Evolutionary conservation across 92 coral and sea anemone genomes (phyloP).

Genomic region (Paragorgia papillata): DNA sequence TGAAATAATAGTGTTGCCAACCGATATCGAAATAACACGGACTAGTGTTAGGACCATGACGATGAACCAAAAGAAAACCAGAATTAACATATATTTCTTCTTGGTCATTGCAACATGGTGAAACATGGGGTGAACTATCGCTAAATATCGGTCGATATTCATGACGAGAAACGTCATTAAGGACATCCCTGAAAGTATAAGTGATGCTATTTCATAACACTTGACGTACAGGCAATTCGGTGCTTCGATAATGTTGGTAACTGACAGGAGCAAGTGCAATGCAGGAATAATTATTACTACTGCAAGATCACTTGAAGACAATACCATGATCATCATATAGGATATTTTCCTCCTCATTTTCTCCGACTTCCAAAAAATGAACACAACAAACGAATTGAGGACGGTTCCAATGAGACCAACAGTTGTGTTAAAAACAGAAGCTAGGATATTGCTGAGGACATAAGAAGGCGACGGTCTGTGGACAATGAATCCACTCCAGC

Average conservation of each 20-base stretch:
- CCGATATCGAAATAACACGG: background rate
- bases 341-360: slow-evolving; percentile 5
- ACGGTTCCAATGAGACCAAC: background rate
- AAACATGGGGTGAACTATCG: slow-evolving; percentile 13
- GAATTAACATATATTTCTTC: background rate
- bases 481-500: slow-evolving; percentile 5
- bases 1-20: background rate
- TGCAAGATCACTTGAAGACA: slow-evolving; percentile 1
- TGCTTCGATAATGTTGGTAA: background rate
- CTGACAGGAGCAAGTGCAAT: background rate
- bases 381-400: slow-evolving; percentile 17
- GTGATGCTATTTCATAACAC: background rate
- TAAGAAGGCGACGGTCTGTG: background rate
- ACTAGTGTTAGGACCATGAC: background rate
- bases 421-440: background rate
- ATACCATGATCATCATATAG: slow-evolving; percentile 16
- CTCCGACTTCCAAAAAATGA: slow-evolving; percentile 2
- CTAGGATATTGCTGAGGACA: background rate
- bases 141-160: slow-evolving; percentile 15
- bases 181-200: slow-evolving; percentile 1
- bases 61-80: background rate
- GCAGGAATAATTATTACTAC: background rate
- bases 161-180: slow-evolving; percentile 2
- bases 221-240: slow-evolving; percentile 1
- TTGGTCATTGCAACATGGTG: slow-evolving; percentile 7